These are phyloP conservation scores for Naso thynnoides DNA, from an alignment of 2,797 vertebrate genomes.

Conservation along the genomic window DNA sequence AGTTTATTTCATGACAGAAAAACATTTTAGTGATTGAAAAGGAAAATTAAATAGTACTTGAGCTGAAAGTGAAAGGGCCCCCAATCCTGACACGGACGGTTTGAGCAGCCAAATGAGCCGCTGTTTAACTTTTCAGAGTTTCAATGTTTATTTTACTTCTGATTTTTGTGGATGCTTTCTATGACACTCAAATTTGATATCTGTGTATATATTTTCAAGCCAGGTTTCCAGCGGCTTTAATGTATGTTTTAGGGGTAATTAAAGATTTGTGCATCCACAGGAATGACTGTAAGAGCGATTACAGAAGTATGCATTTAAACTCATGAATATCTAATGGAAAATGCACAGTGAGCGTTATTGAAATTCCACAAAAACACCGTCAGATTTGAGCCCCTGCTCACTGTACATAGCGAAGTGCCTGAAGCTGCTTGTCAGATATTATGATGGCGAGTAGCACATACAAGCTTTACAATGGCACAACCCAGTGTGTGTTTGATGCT, in stretches of 20 bases:
- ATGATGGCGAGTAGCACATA: constrained; percentile 36
- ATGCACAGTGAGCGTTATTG: constrained; percentile 36
- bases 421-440: constrained; percentile 57
- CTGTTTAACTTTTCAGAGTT: too few species aligned
- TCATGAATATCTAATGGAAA: constrained; percentile 57
- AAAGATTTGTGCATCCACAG: constrained; percentile 51
- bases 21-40: too few species aligned
- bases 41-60: too few species aligned
- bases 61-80: too few species aligned
- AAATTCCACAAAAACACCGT: constrained; percentile 44
- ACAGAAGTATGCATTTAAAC: constrained; percentile 49
- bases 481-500: constrained; percentile 53
- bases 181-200: too few species aligned
- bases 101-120: too few species aligned
- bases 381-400: constrained; percentile 21
- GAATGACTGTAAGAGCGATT: constrained; percentile 33
- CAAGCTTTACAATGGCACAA: constrained; percentile 52
- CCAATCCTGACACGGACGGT: too few species aligned
- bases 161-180: too few species aligned
- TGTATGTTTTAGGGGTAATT: constrained; percentile 67
- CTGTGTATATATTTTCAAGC: too few species aligned
- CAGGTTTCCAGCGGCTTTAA: constrained; percentile 18
- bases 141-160: too few species aligned
- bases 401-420: constrained; percentile 26
- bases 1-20: too few species aligned